These are phyloP conservation scores for Rotaria socialis DNA, from an alignment of 2,888 invertebrate genomes.

Conservation along the genomic window DNA sequence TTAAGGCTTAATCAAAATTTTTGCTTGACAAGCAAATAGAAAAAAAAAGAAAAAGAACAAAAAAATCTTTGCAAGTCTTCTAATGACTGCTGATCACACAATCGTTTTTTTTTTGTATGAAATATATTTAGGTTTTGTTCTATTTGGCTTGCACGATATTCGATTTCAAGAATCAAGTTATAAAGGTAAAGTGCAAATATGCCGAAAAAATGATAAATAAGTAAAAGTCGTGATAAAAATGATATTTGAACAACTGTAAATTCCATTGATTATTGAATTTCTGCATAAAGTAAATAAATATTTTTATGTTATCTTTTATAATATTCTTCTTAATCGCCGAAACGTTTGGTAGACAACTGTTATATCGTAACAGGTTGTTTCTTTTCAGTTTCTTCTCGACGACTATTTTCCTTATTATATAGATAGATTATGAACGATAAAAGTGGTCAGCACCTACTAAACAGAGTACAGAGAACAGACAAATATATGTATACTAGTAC, in stretches of 20 bases:
- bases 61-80: neutral
- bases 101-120: neutral
- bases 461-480: too few species aligned
- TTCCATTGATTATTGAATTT: neutral
- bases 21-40: neutral
- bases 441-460: neutral
- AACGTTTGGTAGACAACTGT: neutral
- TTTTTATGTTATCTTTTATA: neutral
- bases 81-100: neutral
- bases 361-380: neutral
- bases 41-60: neutral
- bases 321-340: neutral
- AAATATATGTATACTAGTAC: neutral
- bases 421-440: neutral
- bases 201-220: too few species aligned
- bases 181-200: too few species aligned
- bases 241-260: too few species aligned
- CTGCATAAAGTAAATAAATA: neutral
- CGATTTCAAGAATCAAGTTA: too few species aligned
- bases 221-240: too few species aligned
- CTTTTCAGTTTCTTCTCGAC: neutral
- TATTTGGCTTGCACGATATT: too few species aligned
- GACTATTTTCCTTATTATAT: neutral
- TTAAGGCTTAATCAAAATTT: neutral
- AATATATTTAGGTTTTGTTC: neutral